Evolutionary conservation across 2,888 invertebrate genomes (phyloP), one percentile per base, ranked within the genome.

Genomic region (Hypena proboscidalis): DNA sequence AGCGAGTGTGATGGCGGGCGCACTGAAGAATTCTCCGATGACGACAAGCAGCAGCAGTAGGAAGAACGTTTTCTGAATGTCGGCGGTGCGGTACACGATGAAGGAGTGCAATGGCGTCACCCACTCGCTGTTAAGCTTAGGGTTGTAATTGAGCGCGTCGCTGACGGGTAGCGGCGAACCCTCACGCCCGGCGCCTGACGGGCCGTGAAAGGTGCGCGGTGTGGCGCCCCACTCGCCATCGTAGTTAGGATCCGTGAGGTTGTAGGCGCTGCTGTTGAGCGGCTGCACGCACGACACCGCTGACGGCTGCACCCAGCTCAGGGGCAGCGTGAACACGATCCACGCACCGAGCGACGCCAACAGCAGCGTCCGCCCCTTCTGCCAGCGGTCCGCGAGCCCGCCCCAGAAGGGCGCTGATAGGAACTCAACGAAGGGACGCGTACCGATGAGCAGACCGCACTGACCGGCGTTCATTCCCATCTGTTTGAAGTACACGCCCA

Each of bases 401-500:
- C 98, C 98, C 99, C 99, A 99, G 83, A 99, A 98, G 0, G 99
- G 99, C 1, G 98, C 98, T 40, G 98, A 97, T 38, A 98, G 92
- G 84, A 99, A 99, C 87, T 99, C 99, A 31, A 99, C 97, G 80
- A 99, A 97, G 1, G 99, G 99, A 51, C 99, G 93, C 65, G 97
- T 95, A 14, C 99, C 99, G 67, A 99, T 97, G n/a, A 97, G 92
- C 41, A 97, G 92, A 3, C 98, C 98, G 74, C 97, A 97, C 81
- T 99, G 98, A 9, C 96, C 96, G 0, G 99, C 97, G 86, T 98
- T 99, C 98, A 99, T 98, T 47, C 98, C 98, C 95, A 99, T 96
- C 92, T 99, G 99, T 91, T 99, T 99, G 92, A 99, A 99, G 90
- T 99, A 99, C 29, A 99, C 97, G 21, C 98, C 99, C 95, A 99